Evolutionary conservation across 2,797 vertebrate species (phyloP).

Genomic region (Aulostomus chinensis): DNA sequence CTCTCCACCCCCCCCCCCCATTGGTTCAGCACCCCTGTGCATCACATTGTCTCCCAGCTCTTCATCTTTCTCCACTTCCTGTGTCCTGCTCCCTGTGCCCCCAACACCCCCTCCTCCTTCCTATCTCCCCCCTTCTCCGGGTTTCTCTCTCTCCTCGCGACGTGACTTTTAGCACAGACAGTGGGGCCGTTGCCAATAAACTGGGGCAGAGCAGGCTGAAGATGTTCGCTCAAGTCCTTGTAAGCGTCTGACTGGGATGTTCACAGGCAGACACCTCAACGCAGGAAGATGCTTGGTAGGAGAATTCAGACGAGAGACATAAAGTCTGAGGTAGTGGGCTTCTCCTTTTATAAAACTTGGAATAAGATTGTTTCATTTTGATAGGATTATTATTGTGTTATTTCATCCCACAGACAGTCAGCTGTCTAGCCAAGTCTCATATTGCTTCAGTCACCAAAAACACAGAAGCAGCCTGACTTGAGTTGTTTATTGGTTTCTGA

Average conservation of each 20-base stretch:
- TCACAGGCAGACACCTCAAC: no score
- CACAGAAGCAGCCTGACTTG: no score
- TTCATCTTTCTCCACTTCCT: slow-evolving; percentile 85
- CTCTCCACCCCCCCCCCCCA: slow-evolving; percentile 29
- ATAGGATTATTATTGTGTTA: no score
- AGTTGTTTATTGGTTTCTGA: no score
- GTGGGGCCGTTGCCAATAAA: slow-evolving; percentile 75
- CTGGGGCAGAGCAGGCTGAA: slow-evolving; percentile 72
- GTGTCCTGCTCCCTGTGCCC: slow-evolving; percentile 82
- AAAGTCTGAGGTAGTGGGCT: no score
- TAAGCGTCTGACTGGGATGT: not conserved
- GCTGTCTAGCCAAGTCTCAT: no score
- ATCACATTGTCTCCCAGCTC: slow-evolving; percentile 80
- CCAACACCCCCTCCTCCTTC: slow-evolving; percentile 67
- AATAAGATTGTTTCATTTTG: no score
- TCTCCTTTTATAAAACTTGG: no score
- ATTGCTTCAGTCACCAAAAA: no score
- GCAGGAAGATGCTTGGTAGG: no score
- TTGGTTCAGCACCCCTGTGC: slow-evolving; percentile 70
- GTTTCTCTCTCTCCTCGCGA: slow-evolving; percentile 74
- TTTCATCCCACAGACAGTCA: no score
- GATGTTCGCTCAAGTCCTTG: slow-evolving; percentile 46
- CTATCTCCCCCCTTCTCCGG: slow-evolving; percentile 57
- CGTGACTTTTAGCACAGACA: slow-evolving; percentile 84
- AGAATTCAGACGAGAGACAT: no score